A percentile compares a stretch with the other conserved stretches of the same genome.
Conservation (phyloP, 2,113 vertebrate genomes). For the Scortum barcoo region DNA sequence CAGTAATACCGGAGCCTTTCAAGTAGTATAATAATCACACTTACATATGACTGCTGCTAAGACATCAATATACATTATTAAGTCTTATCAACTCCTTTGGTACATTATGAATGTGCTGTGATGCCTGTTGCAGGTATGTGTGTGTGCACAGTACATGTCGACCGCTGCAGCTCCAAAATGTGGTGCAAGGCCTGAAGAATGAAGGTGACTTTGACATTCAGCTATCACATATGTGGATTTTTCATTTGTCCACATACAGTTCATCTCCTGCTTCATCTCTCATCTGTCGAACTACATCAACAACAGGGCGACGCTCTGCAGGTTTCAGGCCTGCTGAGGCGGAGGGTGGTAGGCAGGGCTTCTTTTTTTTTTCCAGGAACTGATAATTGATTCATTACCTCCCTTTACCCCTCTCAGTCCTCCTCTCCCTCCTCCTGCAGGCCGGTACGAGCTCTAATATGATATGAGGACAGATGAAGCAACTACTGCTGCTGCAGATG, state of each 20-base stretch:
- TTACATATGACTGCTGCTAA: constrained; percentile 1
- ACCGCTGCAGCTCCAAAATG: neutral
- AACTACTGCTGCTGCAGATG: constrained; percentile 48
- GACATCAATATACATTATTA: constrained; percentile 26
- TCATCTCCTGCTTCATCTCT: too few relatives aligned
- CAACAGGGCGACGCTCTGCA: constrained; percentile 1
- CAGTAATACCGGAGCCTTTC: constrained; percentile 10
- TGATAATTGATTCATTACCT: constrained; percentile 69
- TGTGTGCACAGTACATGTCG: too few relatives aligned
- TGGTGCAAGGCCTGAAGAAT: neutral
- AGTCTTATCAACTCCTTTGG: neutral
- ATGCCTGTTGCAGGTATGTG: neutral
- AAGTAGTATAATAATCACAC: constrained; percentile 4
- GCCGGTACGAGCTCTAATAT: constrained; percentile 29
- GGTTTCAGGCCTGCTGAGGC: constrained; percentile 19
- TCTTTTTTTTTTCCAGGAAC: neutral
- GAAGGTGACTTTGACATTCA: too few relatives aligned
- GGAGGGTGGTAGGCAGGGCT: constrained; percentile 13
- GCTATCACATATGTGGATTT: too few relatives aligned
- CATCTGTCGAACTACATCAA: neutral
- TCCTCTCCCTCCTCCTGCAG: constrained; percentile 5
- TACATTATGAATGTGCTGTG: constrained; percentile 21
- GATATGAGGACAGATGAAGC: constrained; percentile 55
- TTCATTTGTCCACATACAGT: too few relatives aligned
- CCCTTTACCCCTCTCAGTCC: constrained; percentile 11